A percentile compares a stretch with the other conserved stretches of the same genome.
These are phyloP conservation scores for Meta bourneti DNA, from an alignment of 2,888 invertebrate species.

Conservation along the genomic window DNA sequence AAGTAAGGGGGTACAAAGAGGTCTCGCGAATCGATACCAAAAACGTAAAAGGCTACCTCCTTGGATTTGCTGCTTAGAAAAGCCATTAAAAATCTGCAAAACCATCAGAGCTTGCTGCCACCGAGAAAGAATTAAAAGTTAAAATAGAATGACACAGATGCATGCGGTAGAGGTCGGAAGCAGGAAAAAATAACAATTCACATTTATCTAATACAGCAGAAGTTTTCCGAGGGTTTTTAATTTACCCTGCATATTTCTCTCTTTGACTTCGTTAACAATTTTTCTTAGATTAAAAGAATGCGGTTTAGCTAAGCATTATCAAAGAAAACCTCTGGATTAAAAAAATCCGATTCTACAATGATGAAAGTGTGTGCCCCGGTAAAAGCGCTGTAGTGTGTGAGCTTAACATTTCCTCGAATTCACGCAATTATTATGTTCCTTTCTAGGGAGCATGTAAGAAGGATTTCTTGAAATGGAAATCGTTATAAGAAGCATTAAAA, in stretches of 20 bases:
- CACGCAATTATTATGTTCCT: conserved; percentile 50
- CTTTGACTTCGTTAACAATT: conserved; percentile 36
- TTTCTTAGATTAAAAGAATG: conserved; percentile 42
- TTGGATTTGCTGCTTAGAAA: conserved; percentile 44
- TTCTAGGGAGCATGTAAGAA: background rate
- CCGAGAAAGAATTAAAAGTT: conserved; percentile 56
- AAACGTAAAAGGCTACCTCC: conserved; percentile 49
- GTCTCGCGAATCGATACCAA: conserved; percentile 64
- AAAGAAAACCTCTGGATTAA: conserved; percentile 26
- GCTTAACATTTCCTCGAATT: conserved; percentile 38
- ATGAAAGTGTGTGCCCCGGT: conserved; percentile 16
- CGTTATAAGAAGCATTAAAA: conserved; percentile 6
- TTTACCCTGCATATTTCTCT: conserved; percentile 24
- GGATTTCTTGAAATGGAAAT: conserved; percentile 22
- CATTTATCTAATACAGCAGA: conserved; percentile 35
- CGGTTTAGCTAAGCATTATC: conserved; percentile 43
- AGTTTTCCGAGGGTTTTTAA: conserved; percentile 53
- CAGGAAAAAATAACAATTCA: conserved; percentile 52
- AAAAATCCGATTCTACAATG: conserved; percentile 23
- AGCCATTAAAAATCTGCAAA: conserved; percentile 66
- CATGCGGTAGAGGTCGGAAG: conserved; percentile 3
- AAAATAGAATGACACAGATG: conserved; percentile 60
- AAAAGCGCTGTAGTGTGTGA: conserved; percentile 25
- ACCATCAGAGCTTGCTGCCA: conserved; percentile 53
- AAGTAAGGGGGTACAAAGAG: conserved; percentile 46